These are phyloP conservation scores for Xestia rhomboidea DNA, from an alignment of 2,888 invertebrate species.

Conservation along the genomic window DNA sequence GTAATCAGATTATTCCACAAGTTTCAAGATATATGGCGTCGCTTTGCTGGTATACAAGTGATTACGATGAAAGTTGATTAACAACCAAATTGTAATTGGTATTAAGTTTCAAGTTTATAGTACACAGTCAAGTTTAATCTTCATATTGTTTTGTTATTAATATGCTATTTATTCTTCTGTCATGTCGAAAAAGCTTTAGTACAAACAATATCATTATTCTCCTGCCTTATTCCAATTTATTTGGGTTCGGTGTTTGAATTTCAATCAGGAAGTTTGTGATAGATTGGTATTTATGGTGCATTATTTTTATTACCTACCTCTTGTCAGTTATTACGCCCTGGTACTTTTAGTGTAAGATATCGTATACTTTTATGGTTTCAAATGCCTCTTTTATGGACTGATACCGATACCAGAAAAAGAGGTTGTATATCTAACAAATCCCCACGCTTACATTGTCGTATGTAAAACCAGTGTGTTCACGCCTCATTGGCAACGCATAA, in stretches of 20 bases:
- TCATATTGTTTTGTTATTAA: background rate
- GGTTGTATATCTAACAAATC: slow-evolving; percentile 5
- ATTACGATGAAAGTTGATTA: slow-evolving; percentile 28
- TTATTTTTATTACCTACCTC: background rate
- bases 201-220: too few relatives aligned
- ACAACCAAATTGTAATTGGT: slow-evolving; percentile 22
- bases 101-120: slow-evolving; percentile 16
- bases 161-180: background rate
- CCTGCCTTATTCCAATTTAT: too few relatives aligned
- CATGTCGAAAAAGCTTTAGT: background rate
- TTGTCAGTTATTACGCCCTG: slow-evolving; percentile 13
- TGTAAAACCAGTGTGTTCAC: slow-evolving; percentile 58
- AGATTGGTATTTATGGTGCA: slow-evolving; percentile 19
- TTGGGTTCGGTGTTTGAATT: slow-evolving; percentile 23
- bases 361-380: background rate
- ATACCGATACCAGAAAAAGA: background rate
- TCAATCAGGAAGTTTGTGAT: slow-evolving; percentile 53
- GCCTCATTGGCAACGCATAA: slow-evolving; percentile 53
- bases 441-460: slow-evolving; percentile 49
- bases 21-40: slow-evolving; percentile 47
- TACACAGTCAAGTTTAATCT: background rate
- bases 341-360: background rate
- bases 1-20: slow-evolving; percentile 55
- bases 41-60: slow-evolving; percentile 26
- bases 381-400: background rate